phyloP scores from a whole-genome alignment of 2,797 vertebrate genomes.

The Anolis apletophallus region DNA sequence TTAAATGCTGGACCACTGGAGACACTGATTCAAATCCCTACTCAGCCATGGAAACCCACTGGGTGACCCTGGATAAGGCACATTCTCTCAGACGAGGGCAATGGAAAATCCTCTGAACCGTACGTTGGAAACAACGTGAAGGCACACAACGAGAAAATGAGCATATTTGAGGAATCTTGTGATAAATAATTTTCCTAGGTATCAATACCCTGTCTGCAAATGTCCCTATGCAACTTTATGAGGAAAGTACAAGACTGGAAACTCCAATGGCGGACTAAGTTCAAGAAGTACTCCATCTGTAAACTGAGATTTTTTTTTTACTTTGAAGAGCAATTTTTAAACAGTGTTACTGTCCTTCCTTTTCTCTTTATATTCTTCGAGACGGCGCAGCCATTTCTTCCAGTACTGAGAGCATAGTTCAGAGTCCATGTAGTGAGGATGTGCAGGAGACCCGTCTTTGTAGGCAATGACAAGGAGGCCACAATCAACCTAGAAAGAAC shows the following conservation, averaged over 20 bases:
- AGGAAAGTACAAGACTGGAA: neutral
- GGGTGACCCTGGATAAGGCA: too few species aligned
- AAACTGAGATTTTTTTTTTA: neutral
- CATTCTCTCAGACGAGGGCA: too few species aligned
- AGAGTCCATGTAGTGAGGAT: constrained; percentile 85
- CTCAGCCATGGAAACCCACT: too few species aligned
- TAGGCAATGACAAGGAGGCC: constrained; percentile 96
- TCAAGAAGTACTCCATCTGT: neutral
- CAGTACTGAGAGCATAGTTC: constrained; percentile 87
- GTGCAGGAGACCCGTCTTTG: constrained; percentile 91
- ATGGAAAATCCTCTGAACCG: too few species aligned
- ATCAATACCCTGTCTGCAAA: neutral
- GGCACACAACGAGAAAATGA: too few species aligned
- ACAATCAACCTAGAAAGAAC: constrained; percentile 83
- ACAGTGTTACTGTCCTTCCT: constrained; percentile 56
- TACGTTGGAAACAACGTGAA: too few species aligned
- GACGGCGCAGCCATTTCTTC: constrained; percentile 89
- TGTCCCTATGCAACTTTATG: neutral
- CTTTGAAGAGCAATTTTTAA: neutral
- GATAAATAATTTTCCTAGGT: neutral
- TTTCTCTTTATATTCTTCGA: constrained; percentile 86
- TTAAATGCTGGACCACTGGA: too few species aligned
- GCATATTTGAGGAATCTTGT: accelerated
- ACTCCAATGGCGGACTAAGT: neutral
- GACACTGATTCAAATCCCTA: too few species aligned